phyloP scores from a whole-genome alignment of 1,140 invertebrate species.

The Metaphire vulgaris region DNA sequence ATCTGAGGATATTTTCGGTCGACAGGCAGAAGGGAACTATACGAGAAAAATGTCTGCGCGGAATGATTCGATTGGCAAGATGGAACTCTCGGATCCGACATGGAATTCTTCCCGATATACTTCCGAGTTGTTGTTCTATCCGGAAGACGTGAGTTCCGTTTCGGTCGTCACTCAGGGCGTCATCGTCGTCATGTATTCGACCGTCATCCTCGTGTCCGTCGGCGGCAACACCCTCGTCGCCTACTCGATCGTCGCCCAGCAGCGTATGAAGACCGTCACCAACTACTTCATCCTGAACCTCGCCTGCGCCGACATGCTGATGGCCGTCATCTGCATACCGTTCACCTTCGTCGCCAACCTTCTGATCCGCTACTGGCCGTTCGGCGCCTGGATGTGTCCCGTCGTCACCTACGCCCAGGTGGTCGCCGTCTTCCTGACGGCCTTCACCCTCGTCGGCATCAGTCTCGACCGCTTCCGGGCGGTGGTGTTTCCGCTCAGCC shows the following conservation, averaged over 20 bases:
- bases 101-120: too few species aligned
- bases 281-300: too few species aligned
- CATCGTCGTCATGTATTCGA: constrained; percentile 40
- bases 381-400: constrained; percentile 69
- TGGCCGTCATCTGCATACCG: constrained; percentile 71
- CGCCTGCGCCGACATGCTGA: constrained; percentile 70
- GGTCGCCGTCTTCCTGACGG: constrained; percentile 52
- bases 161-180: constrained; percentile 36
- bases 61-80: too few species aligned
- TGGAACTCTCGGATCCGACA: too few species aligned
- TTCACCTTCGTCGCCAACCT: constrained; percentile 67
- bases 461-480: constrained; percentile 78
- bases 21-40: too few species aligned
- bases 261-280: constrained; percentile 83
- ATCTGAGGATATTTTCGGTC: too few species aligned
- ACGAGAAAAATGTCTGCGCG: too few species aligned
- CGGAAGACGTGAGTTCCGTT: too few species aligned
- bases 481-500: constrained; percentile 76
- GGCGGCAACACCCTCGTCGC: constrained; percentile 87
- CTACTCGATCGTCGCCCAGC: constrained; percentile 69
- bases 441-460: constrained; percentile 76
- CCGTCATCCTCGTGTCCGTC: constrained; percentile 49
- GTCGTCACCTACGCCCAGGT: too few species aligned
- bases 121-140: too few species aligned
- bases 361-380: constrained; percentile 71